phyloP scores from a whole-genome alignment of 2,113 vertebrate species.

The Laticauda laticaudata region DNA sequence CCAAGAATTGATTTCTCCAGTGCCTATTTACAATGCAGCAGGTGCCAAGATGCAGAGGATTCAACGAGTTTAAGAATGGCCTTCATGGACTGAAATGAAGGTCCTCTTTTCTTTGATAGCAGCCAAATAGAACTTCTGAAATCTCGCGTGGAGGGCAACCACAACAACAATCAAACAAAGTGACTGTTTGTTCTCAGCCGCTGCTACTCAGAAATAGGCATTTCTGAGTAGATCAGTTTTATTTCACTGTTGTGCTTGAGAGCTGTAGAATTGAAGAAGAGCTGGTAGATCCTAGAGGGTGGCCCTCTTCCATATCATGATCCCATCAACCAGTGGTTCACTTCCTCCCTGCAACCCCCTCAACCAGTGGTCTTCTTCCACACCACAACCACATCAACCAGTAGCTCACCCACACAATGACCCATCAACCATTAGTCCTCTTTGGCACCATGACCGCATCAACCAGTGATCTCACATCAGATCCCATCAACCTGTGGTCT shows the following conservation, averaged over 20 bases:
- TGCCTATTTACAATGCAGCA: neutral
- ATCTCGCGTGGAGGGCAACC: neutral
- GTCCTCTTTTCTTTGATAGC: neutral
- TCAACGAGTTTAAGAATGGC: neutral
- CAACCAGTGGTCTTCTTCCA: too few species aligned
- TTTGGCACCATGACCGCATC: too few species aligned
- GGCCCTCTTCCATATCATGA: neutral
- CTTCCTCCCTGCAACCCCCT: too few species aligned
- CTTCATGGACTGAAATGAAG: neutral
- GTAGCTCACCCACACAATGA: too few species aligned
- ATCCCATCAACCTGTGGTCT: too few species aligned
- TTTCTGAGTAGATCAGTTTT: neutral
- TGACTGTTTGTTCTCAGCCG: neutral
- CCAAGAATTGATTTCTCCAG: slow-evolving; percentile 5
- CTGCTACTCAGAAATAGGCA: neutral
- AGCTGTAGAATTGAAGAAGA: neutral
- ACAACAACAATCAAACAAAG: neutral
- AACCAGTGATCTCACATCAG: too few species aligned
- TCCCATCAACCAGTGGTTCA: neutral
- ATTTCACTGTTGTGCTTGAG: neutral
- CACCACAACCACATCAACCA: too few species aligned
- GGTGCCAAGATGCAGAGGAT: neutral
- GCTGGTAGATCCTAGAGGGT: neutral
- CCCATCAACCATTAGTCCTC: too few species aligned
- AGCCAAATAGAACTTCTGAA: neutral